Conservation (phyloP, 2,113 vertebrate species). For the Periophthalmodon schlosseri region DNA sequence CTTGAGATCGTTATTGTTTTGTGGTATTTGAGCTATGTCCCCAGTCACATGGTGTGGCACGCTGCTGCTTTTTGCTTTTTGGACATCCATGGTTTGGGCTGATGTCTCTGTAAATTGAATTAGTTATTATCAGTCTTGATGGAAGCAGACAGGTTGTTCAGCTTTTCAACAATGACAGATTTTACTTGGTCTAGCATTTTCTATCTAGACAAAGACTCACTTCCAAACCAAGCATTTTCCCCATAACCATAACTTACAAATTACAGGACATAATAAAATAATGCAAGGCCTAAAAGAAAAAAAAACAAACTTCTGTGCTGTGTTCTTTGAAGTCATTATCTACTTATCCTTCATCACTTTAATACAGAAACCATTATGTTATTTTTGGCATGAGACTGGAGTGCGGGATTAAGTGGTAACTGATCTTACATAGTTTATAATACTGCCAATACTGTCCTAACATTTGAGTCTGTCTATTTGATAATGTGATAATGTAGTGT, state of each 20-base stretch:
- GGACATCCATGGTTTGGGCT: background rate
- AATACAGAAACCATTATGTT: background rate
- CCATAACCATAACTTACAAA: background rate
- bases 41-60: conserved; percentile 50
- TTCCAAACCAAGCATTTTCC: background rate
- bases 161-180: conserved; percentile 33
- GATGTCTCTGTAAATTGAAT: conserved; percentile 41
- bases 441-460: background rate
- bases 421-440: background rate
- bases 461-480: background rate
- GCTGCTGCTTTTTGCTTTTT: background rate
- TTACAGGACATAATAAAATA: background rate
- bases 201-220: background rate
- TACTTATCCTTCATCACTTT: background rate
- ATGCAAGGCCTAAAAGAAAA: background rate
- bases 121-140: conserved; percentile 43
- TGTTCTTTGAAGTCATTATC: background rate
- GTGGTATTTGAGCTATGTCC: conserved; percentile 46
- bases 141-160: conserved; percentile 7
- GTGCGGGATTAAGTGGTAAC: background rate
- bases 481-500: background rate
- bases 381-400: background rate
- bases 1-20: conserved; percentile 58
- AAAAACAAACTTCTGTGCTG: background rate
- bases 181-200: conserved; percentile 1